A percentile compares a stretch with the other conserved stretches of the same genome.
These are phyloP conservation scores for Pemphigus obesinymphae DNA, from an alignment of 1,140 invertebrate species.

Conservation along the genomic window DNA sequence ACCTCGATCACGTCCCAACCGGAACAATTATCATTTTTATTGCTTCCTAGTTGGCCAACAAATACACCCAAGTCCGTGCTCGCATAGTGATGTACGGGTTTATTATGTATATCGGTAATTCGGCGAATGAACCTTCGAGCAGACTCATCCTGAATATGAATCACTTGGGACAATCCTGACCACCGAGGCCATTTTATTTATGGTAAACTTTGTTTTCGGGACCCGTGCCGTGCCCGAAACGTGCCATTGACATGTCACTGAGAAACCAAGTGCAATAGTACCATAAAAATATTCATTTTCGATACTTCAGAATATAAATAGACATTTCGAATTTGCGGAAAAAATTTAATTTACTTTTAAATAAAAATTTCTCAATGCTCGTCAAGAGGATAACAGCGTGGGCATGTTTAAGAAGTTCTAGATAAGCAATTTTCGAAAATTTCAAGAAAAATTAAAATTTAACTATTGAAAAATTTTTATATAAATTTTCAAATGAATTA, in stretches of 20 bases:
- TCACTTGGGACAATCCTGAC: slow-evolving; percentile 7
- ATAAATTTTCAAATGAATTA: too few relatives aligned
- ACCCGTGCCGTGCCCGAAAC: neutral
- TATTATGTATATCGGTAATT: neutral
- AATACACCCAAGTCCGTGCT: neutral
- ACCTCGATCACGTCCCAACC: neutral
- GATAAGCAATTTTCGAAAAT: too few relatives aligned
- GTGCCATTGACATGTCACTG: neutral
- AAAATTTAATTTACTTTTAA: neutral
- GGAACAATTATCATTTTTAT: slow-evolving; percentile 19
- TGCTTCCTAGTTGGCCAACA: slow-evolving; percentile 12
- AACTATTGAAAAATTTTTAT: too few relatives aligned
- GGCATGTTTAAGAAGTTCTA: too few relatives aligned
- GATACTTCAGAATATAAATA: neutral
- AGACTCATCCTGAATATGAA: slow-evolving; percentile 29
- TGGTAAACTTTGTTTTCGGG: neutral
- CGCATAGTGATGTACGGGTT: neutral
- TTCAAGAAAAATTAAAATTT: too few relatives aligned
- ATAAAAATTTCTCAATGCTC: neutral
- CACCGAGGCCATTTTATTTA: neutral
- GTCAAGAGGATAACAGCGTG: too few relatives aligned
- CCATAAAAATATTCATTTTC: neutral
- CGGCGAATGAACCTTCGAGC: neutral
- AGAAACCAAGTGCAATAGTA: too few relatives aligned
- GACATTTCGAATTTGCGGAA: neutral